Base-by-base conservation (phyloP, 2,888 invertebrate species). In the Pollenia griseotomentosa region DNA sequence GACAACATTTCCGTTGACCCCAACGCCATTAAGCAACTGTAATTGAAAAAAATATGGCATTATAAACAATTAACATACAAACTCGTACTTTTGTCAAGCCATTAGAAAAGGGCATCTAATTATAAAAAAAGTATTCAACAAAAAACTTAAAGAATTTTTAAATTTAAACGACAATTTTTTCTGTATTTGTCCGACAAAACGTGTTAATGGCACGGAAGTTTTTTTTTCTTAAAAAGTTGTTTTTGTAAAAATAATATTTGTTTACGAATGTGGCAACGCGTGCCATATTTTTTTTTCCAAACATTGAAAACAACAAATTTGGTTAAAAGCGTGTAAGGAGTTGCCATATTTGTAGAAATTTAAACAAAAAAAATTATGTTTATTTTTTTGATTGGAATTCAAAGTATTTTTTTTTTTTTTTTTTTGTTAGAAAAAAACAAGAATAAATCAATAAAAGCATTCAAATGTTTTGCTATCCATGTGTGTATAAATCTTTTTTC, bases 141-240 rank as follows among this genome's bases (percentile, higher is more conserved):
- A 42, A 42, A 63, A 63, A 5, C 10, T n/a, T 16, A 19, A 61
- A 46, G 68, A 70, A 46, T 33, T 33, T 33, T 33, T 33, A 59
- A n/a, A 53, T 11, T 78, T 33, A 14, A 66, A 59, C 12, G 61
- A n/a, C 44, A 71, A 53, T 70, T 5, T 19, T 68, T 66, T 51
- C 12, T n/a, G 1, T 66, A 11, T 78, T 46, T 70, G 33, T 42
- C 61, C 46, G 16, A 70, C 42, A 48, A 85, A 85, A 85, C 79
- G 84, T 85, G 79, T 85, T 85, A 87, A 87, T 84, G 81, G 87
- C 84, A 87, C 87, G 87, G 84, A 87, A 87, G 87, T 74, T 78
- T 70, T 79, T 53, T 33, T 51, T 33, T 57, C 12, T 66, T 79
- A 4, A n/a, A 59, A 33, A 68, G 14, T 19, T 59, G 16, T 8